Conservation (phyloP, 2,113 vertebrate species). For the Gobiocypris rarus region DNA sequence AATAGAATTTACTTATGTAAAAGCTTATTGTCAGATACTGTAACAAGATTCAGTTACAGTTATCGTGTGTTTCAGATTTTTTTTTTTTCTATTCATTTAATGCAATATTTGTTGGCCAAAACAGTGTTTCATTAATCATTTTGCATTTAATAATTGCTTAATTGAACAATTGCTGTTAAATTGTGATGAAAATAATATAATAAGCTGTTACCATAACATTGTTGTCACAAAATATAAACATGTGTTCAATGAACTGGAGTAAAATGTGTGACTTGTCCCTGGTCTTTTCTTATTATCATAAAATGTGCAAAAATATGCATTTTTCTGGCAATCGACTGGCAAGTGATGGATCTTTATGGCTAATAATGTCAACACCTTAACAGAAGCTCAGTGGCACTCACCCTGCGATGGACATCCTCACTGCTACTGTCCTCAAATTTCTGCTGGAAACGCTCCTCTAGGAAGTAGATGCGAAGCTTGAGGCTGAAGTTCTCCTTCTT, state of each 20-base stretch:
- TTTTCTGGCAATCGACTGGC: not conserved
- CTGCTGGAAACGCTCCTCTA: slow-evolving; percentile 94
- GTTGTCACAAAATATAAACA: not conserved
- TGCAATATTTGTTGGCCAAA: not conserved
- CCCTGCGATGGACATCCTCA: slow-evolving; percentile 86
- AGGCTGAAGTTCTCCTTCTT: slow-evolving; percentile 99
- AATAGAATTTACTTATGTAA: not conserved
- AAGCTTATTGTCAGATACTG: not conserved
- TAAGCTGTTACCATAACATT: not conserved
- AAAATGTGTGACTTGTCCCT: not conserved
- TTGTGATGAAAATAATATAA: not conserved
- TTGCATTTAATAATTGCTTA: not conserved
- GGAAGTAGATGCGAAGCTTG: slow-evolving; percentile 96
- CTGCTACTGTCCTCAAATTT: slow-evolving; percentile 87
- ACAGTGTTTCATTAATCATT: not conserved
- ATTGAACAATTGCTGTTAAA: not conserved
- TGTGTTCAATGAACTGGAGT: not conserved
- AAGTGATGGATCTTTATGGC: not conserved
- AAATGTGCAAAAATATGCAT: not conserved
- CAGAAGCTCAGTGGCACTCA: slow-evolving; percentile 68
- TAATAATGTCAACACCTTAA: not conserved
- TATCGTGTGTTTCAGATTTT: not conserved
- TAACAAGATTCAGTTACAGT: not conserved
- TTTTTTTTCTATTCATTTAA: not conserved
- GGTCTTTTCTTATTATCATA: not conserved